Evolutionary conservation across 2,888 invertebrate genomes (phyloP).

Genomic region (Troides aeacus): DNA sequence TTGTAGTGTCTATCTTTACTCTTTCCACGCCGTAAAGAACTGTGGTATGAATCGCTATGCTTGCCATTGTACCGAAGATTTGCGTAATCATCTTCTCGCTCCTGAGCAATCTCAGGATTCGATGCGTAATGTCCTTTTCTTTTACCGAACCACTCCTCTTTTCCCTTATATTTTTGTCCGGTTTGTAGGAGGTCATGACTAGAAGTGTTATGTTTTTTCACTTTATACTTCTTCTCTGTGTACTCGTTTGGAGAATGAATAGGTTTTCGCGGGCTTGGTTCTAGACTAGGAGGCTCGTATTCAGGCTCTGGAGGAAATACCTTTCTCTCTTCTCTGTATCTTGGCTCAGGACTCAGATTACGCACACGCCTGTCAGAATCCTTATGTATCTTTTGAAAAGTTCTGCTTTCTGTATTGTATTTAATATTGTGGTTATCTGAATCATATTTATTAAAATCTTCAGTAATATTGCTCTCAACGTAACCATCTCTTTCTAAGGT

Average conservation of each 20-base stretch:
- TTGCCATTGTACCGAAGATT: constrained; percentile 65
- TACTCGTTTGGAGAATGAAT: constrained; percentile 82
- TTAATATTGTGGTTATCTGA: constrained; percentile 69
- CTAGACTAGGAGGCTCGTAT: constrained; percentile 84
- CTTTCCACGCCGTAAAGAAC: constrained; percentile 81
- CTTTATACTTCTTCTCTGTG: constrained; percentile 75
- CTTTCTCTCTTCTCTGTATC: constrained; percentile 57
- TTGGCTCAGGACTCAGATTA: constrained; percentile 49
- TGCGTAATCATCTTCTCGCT: constrained; percentile 72
- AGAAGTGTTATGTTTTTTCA: constrained; percentile 69
- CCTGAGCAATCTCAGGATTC: constrained; percentile 81
- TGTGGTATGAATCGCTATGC: constrained; percentile 76
- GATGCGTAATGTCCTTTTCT: constrained; percentile 80
- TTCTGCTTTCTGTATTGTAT: constrained; percentile 67
- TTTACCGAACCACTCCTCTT: constrained; percentile 68
- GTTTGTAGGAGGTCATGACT: constrained; percentile 72
- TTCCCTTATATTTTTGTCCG: constrained; percentile 71
- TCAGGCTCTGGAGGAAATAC: constrained; percentile 75
- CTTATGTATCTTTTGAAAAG: constrained; percentile 59
- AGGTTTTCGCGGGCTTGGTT: constrained; percentile 77
- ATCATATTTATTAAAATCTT: constrained; percentile 74
- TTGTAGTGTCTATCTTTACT: constrained; percentile 68
- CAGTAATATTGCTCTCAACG: constrained; percentile 74
- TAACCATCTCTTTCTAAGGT: constrained; percentile 79
- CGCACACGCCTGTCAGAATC: constrained; percentile 67